Evolutionary conservation across 2,113 vertebrate species (phyloP), one percentile per base, ranked within the genome.

Genomic region (Morone saxatilis): DNA sequence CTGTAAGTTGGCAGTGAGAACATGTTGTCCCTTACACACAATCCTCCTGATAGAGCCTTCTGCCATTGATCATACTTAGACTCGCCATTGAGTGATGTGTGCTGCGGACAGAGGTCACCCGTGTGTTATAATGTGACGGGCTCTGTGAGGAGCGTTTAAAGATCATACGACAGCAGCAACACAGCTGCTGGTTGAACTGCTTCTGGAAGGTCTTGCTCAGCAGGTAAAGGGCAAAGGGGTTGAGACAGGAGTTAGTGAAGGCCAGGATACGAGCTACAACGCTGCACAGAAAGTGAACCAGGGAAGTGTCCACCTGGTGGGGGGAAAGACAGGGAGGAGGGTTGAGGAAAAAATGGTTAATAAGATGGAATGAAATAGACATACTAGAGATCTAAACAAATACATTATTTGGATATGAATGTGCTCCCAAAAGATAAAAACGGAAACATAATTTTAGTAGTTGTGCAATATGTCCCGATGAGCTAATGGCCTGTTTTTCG

Each of bases 161-260:
- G 51, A 94, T 92, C 78, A 92, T 78, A 0, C 9, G 71, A 11
- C 95, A 96, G 90, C 97, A 97, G 72, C 97, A 99, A 71, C 96
- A 96, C 62, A 99, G 96, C 76, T 99, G 97, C 71, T 95, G 96
- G 92, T 98, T 97, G 94, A 99, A 99, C 89, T 98, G 97, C 91
- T 98, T 99, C 94, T 97, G 95, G 90, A 99, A 99, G 81, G 94
- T 97, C 89, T 97, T 97, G 95, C 98, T 99, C 83, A 99, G 96
- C 89, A 99, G 92, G 87, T 99, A 99, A 62, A 99, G 97, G 40
- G 98, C 97, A 22, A 99, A 98, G 0, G 98, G 98, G 91, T 99
- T 99, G 67, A 99, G 95, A 12, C 98, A 99, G 56, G 98, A 99
- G 94, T 99, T 99, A 84, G 97, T 96, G 90, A 99, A 99, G 0